These are phyloP conservation scores for Heliconius himera DNA, from an alignment of 1,140 invertebrate species.

Conservation along the genomic window DNA sequence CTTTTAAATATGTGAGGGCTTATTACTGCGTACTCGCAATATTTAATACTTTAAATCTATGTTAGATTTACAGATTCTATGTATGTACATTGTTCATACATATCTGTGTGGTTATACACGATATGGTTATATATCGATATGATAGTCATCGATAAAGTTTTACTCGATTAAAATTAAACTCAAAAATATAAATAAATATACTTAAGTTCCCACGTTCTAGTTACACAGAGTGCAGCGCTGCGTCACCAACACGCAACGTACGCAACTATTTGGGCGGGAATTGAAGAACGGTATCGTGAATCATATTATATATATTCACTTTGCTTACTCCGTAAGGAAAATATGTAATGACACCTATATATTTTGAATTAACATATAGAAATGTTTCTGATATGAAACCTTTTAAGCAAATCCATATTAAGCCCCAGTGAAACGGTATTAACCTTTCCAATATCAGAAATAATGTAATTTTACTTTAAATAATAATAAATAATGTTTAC, in stretches of 20 bases:
- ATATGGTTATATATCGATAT: too few species aligned
- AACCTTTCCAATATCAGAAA: slow-evolving; percentile 20
- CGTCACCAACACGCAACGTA: not conserved
- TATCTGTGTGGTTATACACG: too few species aligned
- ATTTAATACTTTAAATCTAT: too few species aligned
- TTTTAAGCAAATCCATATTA: not conserved
- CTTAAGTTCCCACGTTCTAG: not conserved
- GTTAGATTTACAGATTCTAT: too few species aligned
- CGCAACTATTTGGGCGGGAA: not conserved
- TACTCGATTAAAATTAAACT: not conserved
- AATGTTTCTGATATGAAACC: not conserved
- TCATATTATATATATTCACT: not conserved
- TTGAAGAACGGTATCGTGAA: not conserved
- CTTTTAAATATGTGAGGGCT: too few species aligned
- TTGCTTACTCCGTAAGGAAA: not conserved
- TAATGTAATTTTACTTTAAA: slow-evolving; percentile 17
- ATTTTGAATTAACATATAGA: not conserved
- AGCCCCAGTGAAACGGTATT: not conserved
- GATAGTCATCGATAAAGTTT: not conserved
- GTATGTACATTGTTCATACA: too few species aligned
- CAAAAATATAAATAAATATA: not conserved
- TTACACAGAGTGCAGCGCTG: not conserved
- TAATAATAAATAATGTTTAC: slow-evolving; percentile 37
- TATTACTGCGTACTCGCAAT: too few species aligned
- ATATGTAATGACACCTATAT: not conserved